Evolutionary conservation across 2,797 vertebrate species (phyloP), one percentile per base, ranked within the genome.

Genomic region (Hybognathus amarus): DNA sequence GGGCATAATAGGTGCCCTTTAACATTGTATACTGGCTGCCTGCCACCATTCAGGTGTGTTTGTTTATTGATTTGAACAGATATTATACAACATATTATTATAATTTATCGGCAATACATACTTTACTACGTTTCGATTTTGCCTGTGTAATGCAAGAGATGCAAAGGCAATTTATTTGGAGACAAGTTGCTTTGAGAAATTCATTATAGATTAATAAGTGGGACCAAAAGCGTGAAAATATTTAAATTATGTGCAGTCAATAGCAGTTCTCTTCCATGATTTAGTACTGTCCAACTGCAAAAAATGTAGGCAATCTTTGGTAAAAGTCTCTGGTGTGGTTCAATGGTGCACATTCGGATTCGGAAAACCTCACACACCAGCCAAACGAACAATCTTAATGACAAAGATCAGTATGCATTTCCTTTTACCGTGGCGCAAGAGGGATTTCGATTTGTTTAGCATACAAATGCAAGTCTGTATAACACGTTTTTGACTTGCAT

Each of bases 171-270:
- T 75, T 24, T n/a, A 75, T 56, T 38, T 75, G 13, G 33, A 56
- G 22, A 59, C 73, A 74, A 36, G 47, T 18, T 56, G 33, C 73
- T 38, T 5, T 59, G 22, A 17, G 33, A 75, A 75, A 56, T 56
- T 12, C 12, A 13, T 73, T 52, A 73, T 52, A 56, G 5, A 56
- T n/a, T 56, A 40, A 15, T 59, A 59, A 40, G 22, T 40, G 50
- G 56, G 50, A 56, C 5, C 36, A 36, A 6, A 20, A 75, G 6
- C 12, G 0, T 75, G 33, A 33, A 40, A 56, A 40, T 2, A 40
- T 40, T 56, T 59, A 17, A 59, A 75, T 75, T 3, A 40, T 75
- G 33, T 75, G 52, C 54, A 33, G 59, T 56, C 73, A 75, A 59
- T 18, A 59, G 22, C 1, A 4, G n/a, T 56, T 59, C 33, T 36